Base-by-base conservation (phyloP, 1,140 invertebrate genomes). In the Brachionus rubens region DNA sequence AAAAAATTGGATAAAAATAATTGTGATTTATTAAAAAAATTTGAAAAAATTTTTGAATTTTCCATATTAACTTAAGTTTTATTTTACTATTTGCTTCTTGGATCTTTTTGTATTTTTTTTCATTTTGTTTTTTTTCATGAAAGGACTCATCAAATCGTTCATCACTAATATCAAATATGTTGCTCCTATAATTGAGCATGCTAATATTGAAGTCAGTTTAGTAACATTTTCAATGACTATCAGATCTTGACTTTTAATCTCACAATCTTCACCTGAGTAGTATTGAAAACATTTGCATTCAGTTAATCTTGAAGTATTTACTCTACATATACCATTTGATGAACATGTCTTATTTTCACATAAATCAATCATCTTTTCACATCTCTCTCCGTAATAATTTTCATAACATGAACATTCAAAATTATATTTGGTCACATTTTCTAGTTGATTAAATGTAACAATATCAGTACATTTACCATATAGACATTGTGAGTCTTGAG, bases 271-370 rank as follows among this genome's bases (percentile, higher is more conserved):
- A 9, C 41, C 67, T 46, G 19, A 28, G 21, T 46, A 70, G 24
- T 24, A 28, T 43, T 70, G 21, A 26, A 70, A 47, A 28, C 67
- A 70, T 19, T 70, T 70, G 24, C 67, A 70, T 0, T 26, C 26
- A 30, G 67, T 6, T 2, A 14, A 19, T 16, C 46, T 70, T 19
- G 43, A 28, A 26, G 21, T 30, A 24, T 48, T 70, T 33, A 46
- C 36, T 16, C 24, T 30, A 26, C 67, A 70, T 30, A 33, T 28
- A 50, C 67, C 67, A 47, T 70, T 47, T 46, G 41, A 47, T 50
- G 67, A 70, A 47, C 67, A 70, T 47, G 67, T 70, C 2, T 21
- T 47, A 26, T 50, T 50, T 16, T 43, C 16, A 30, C 67, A 70
- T 26, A 70, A 36, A 36, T 70, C 67, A 9, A 70, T 24, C n/a